These are phyloP conservation scores for Tadarida brasiliensis DNA, from an alignment of 2,797 vertebrate species.

Conservation along the genomic window DNA sequence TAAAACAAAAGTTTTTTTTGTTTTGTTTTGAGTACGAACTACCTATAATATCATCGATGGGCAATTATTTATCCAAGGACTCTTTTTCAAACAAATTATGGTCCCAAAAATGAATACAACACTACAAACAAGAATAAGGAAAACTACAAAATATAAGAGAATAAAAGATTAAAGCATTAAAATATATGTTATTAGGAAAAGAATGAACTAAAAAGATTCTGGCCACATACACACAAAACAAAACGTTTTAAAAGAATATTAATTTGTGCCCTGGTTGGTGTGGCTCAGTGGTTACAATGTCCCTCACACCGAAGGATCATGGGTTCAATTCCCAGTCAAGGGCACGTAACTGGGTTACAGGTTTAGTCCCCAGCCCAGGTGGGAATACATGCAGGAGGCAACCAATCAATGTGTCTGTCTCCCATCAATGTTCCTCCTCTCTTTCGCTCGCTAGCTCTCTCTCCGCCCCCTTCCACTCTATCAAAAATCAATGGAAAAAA, in stretches of 20 bases:
- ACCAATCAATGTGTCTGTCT: no score
- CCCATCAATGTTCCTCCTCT: no score
- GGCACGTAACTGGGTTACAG: no score
- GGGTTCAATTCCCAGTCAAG: no score
- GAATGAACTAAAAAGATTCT: not conserved
- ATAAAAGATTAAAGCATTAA: constrained; percentile 4
- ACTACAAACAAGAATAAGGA: constrained; percentile 12
- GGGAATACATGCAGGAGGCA: no score
- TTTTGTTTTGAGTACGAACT: not conserved
- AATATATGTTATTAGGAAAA: not conserved
- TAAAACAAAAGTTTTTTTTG: not conserved
- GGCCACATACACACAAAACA: not conserved
- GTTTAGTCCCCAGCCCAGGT: no score
- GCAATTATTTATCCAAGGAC: not conserved
- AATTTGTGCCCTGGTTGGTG: not conserved
- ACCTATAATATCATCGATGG: not conserved
- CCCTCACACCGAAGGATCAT: no score
- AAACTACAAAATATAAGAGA: not conserved
- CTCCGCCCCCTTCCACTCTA: no score
- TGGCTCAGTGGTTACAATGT: no score
- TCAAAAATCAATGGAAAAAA: no score
- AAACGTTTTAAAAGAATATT: constrained; percentile 26
- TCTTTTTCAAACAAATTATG: constrained; percentile 15
- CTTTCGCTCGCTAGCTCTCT: no score
- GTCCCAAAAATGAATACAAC: not conserved